Conservation (phyloP, 2,888 invertebrate genomes). For the Argyra leucocephala region DNA sequence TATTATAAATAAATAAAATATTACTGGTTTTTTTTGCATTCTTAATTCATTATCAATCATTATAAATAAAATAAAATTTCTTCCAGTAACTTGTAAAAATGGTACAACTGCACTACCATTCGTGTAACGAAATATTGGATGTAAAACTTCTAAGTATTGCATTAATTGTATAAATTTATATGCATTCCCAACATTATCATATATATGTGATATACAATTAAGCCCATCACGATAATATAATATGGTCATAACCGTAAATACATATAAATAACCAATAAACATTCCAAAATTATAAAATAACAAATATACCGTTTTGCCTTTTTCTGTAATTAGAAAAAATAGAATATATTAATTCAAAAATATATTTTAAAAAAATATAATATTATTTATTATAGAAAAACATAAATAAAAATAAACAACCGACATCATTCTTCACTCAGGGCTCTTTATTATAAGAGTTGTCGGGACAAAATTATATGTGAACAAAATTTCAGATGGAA, state of each 20-base stretch:
- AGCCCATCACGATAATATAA: constrained; percentile 65
- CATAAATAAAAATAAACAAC: no score
- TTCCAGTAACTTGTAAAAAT: constrained; percentile 68
- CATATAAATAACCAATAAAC: constrained; percentile 73
- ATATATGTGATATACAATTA: constrained; percentile 59
- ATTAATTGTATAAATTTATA: constrained; percentile 73
- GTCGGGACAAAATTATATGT: no score
- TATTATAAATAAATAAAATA: constrained; percentile 76
- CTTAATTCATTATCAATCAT: constrained; percentile 77
- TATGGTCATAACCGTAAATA: constrained; percentile 63
- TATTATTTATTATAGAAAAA: no score
- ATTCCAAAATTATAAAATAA: constrained; percentile 83
- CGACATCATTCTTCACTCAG: no score
- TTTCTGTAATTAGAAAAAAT: constrained; percentile 50
- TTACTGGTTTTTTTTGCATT: constrained; percentile 77
- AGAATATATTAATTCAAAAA: background rate
- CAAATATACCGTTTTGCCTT: constrained; percentile 72
- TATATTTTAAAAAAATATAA: background rate
- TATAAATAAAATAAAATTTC: constrained; percentile 67
- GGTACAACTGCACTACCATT: constrained; percentile 64
- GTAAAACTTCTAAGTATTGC: constrained; percentile 79
- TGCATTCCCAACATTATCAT: constrained; percentile 62
- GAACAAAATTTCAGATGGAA: no score
- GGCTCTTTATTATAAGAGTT: no score
- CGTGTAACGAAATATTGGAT: constrained; percentile 81